phyloP scores from a whole-genome alignment of 2,888 invertebrate species.

The Drosophila acutilabella region DNA sequence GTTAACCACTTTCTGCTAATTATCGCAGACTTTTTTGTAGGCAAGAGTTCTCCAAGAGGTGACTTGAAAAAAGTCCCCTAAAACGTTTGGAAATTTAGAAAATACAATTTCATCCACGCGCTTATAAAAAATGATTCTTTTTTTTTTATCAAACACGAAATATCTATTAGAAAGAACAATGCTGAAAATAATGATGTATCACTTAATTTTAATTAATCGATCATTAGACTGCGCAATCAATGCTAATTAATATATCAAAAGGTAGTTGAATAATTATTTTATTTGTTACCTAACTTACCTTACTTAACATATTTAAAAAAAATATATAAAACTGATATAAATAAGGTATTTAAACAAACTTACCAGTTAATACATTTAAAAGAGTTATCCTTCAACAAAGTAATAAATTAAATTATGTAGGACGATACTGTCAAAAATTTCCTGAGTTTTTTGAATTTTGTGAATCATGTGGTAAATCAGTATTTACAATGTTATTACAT shows the following conservation, averaged over 20 bases:
- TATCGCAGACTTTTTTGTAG: slow-evolving; percentile 11
- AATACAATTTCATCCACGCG: neutral
- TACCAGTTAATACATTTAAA: too few species aligned
- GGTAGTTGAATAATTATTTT: neutral
- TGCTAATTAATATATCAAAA: neutral
- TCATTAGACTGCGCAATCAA: slow-evolving; percentile 9
- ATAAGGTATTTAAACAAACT: too few species aligned
- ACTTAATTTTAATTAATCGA: slow-evolving; percentile 28
- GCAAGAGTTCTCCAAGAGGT: slow-evolving; percentile 17
- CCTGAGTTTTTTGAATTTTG: slow-evolving; percentile 8
- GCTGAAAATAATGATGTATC: slow-evolving; percentile 21
- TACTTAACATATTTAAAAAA: slow-evolving; percentile 17
- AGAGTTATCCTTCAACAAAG: too few species aligned
- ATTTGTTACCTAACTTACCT: slow-evolving; percentile 16
- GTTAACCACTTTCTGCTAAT: slow-evolving; percentile 23
- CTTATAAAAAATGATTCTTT: neutral
- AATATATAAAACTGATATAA: too few species aligned
- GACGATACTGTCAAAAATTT: too few species aligned
- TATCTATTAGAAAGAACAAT: slow-evolving; percentile 31
- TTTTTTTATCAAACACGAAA: neutral
- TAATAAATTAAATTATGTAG: too few species aligned
- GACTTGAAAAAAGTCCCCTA: slow-evolving; percentile 38
- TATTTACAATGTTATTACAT: too few species aligned
- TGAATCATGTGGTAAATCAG: neutral
- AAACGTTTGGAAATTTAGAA: slow-evolving; percentile 7